Base-by-base conservation (phyloP, 2,113 vertebrate genomes). In the Cephalopterus ornatus region DNA sequence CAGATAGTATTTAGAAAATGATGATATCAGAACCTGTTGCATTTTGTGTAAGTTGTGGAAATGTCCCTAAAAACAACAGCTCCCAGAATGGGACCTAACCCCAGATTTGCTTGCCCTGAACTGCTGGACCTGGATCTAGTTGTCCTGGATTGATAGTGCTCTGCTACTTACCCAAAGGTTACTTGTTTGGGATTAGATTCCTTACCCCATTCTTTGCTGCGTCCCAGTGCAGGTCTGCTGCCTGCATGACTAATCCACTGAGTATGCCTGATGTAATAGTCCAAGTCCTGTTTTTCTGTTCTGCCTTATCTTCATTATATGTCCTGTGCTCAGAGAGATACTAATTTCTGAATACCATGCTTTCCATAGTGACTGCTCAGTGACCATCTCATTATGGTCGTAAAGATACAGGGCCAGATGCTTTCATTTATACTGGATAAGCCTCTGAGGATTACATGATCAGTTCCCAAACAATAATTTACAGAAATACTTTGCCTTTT, bases 381-480 rank as follows among this genome's bases (percentile, higher is more conserved):
- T 3, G 2, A 49, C 66, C 30, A 65, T 85, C 79, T 92, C 72
- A 44, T 93, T 94, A 63, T 42, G 28, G 59, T 91, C 66, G 93
- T 80, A 72, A 78, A 95, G 79, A 33, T 67, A 92, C 28, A 86
- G 71, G 32, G n/a, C 68, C 83, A 93, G 68, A 81, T 93, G 80
- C 68, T 94, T 81, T 93, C 68, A 53, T 93, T 96, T 92, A 87
- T 72, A 46, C 55, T 72, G 50, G 41, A 77, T 90, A 87, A 93
- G 49, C 53, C 32, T 85, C 52, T 74, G 15, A 77, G 23, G 44
- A 59, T 92, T 91, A 86, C 28, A 82, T 2, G 26, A 87, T 91
- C 74, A 37, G 44, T 73, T 96, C 66, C 49, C 62, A 82, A 91
- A 82, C 50, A 74, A 65, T 89, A 81, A 92, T 86, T 89, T 78